Evolutionary conservation across 2,888 invertebrate species (phyloP).

Genomic region (Cheilosia vernalis): DNA sequence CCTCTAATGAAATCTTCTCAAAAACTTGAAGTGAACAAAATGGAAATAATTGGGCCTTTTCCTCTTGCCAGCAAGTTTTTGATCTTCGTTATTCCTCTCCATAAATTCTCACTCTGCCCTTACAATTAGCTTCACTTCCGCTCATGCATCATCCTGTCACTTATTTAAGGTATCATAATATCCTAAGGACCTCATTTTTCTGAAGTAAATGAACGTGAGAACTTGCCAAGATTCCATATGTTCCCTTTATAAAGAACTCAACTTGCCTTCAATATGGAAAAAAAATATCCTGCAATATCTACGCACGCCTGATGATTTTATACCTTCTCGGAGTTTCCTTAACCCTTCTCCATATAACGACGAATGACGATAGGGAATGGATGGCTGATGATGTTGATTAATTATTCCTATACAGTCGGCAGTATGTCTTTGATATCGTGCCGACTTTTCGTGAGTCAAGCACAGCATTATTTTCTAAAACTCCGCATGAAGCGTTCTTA

Average conservation of each 20-base stretch:
- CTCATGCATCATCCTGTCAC: constrained; percentile 7
- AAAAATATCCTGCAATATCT: background rate
- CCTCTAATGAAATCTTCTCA: no score
- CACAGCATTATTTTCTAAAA: constrained; percentile 61
- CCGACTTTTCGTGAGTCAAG: constrained; percentile 50
- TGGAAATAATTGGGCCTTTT: no score
- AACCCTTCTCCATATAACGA: constrained; percentile 36
- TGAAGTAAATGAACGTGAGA: constrained; percentile 62
- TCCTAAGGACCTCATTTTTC: constrained; percentile 4
- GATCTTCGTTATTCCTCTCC: constrained; percentile 9
- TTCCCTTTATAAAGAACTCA: background rate
- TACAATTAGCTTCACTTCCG: constrained; percentile 46
- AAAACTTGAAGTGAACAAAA: no score
- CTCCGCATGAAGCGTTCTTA: constrained; percentile 10
- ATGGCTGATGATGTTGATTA: constrained; percentile 66
- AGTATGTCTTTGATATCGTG: constrained; percentile 54
- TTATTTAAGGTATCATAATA: constrained; percentile 17
- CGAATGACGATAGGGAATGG: constrained; percentile 12
- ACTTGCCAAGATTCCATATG: constrained; percentile 36
- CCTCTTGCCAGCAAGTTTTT: background rate
- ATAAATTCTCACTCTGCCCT: constrained; percentile 4
- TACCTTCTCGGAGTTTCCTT: constrained; percentile 36
- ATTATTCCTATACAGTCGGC: constrained; percentile 66
- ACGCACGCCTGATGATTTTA: constrained; percentile 2
- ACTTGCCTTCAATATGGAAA: background rate